A percentile compares a stretch with the other conserved stretches of the same genome.
phyloP scores from a whole-genome alignment of 2,888 invertebrate species.

The Erebia epiphron region DNA sequence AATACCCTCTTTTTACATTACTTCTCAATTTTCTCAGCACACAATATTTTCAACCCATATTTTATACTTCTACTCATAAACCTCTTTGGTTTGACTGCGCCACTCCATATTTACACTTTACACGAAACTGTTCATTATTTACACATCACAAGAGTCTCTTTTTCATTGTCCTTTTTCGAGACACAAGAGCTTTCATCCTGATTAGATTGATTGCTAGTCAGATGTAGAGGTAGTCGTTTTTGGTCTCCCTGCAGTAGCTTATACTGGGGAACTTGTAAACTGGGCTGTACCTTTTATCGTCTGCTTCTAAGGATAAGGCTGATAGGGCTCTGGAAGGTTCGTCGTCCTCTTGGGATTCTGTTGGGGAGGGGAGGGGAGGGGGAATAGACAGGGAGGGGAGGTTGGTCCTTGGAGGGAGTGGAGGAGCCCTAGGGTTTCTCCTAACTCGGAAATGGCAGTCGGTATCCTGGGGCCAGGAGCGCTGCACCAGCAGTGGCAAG shows the following conservation, averaged over 20 bases:
- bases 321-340: constrained; percentile 71
- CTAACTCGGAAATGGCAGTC: constrained; percentile 92
- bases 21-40: neutral
- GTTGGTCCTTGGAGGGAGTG: constrained; percentile 85
- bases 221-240: constrained; percentile 77
- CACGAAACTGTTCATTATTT: constrained; percentile 56
- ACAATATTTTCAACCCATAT: neutral
- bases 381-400: constrained; percentile 53
- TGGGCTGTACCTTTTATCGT: constrained; percentile 74
- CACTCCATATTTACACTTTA: constrained; percentile 46
- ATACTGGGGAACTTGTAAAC: constrained; percentile 79
- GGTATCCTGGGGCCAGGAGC: constrained; percentile 86
- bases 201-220: constrained; percentile 61
- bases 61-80: constrained; percentile 33
- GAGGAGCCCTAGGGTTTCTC: constrained; percentile 91
- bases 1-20: constrained; percentile 10
- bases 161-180: constrained; percentile 52
- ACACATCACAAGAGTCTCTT: constrained; percentile 69
- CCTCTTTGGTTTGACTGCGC: constrained; percentile 72
- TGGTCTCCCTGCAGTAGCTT: constrained; percentile 71
- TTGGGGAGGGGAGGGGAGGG: constrained; percentile 50
- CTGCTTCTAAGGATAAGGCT: constrained; percentile 72
- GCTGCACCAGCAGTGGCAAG: constrained; percentile 91
- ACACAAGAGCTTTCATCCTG: constrained; percentile 48
- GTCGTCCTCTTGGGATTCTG: constrained; percentile 66